Percentiles rank a stretch among this genome's conserved stretches.
These are phyloP conservation scores for Halocaridina rubra DNA, from an alignment of 2,888 invertebrate genomes.

Conservation along the genomic window DNA sequence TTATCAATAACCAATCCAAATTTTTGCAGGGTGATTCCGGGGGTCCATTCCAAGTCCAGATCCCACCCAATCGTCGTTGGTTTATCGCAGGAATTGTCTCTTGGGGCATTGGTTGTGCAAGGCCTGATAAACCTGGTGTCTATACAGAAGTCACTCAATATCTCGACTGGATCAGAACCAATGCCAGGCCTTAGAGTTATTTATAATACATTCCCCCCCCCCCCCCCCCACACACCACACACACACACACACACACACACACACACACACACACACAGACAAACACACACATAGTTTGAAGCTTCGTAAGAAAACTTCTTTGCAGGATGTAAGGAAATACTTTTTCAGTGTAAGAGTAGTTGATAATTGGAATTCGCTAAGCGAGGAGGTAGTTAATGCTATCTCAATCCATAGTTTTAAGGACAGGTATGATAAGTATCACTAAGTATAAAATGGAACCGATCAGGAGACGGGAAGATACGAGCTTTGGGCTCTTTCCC, in stretches of 20 bases:
- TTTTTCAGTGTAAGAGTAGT: too few species aligned
- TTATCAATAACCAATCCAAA: too few species aligned
- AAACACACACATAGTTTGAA: too few species aligned
- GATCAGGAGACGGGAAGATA: too few species aligned
- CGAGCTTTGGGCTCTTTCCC: too few species aligned
- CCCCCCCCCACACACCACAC: neutral
- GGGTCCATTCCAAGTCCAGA: conserved; percentile 53
- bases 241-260: neutral
- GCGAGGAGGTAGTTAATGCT: too few species aligned
- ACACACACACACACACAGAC: neutral
- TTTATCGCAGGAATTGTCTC: conserved; percentile 58
- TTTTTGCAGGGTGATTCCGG: conserved; percentile 60
- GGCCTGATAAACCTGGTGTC: conserved; percentile 48
- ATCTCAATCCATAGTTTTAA: too few species aligned
- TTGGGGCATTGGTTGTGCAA: conserved; percentile 60
- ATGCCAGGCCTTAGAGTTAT: neutral
- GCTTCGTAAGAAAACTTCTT: too few species aligned
- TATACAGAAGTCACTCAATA: conserved; percentile 55
- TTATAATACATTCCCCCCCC: neutral
- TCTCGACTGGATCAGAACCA: conserved; percentile 60
- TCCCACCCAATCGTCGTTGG: conserved; percentile 28
- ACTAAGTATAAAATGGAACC: too few species aligned
- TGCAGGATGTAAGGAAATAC: too few species aligned
- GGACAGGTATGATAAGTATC: too few species aligned
- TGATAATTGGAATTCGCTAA: too few species aligned